Percentiles rank a stretch among this genome's conserved stretches.
These are phyloP conservation scores for Mesorhabditis spiculigera DNA, from an alignment of 2,888 invertebrate species.

Conservation along the genomic window DNA sequence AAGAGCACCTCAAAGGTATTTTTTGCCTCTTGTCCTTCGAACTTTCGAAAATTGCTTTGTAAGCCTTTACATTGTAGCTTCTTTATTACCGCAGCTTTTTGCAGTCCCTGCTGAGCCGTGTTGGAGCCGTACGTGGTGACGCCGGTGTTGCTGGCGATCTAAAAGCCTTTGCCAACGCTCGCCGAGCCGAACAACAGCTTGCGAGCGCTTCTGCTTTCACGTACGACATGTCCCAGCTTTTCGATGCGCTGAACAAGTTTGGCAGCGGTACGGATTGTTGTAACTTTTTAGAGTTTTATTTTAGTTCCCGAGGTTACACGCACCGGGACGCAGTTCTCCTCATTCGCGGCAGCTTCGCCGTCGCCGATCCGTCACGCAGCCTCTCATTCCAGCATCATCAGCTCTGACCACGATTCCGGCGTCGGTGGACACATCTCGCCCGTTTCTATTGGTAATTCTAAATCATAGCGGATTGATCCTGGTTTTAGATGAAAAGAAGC, in stretches of 20 bases:
- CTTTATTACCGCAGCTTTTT: background rate
- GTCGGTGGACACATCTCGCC: slow-evolving; percentile 6
- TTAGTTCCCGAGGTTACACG: background rate
- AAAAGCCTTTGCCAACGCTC: background rate
- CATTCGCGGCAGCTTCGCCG: background rate
- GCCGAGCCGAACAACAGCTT: background rate
- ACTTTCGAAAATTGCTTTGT: no score
- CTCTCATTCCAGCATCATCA: slow-evolving; percentile 3
- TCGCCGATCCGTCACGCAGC: background rate
- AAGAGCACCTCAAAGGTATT: background rate
- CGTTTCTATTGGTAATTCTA: background rate
- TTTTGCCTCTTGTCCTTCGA: background rate
- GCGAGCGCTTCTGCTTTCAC: slow-evolving; percentile 8
- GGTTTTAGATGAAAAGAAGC: slow-evolving; percentile 32
- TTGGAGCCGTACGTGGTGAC: background rate
- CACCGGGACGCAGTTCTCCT: background rate
- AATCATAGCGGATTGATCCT: background rate
- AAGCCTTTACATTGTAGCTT: background rate
- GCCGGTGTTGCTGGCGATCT: background rate
- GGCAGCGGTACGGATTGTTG: slow-evolving; percentile 12
- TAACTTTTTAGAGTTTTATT: background rate
- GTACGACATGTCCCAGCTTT: slow-evolving; percentile 13
- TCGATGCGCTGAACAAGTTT: slow-evolving; percentile 10
- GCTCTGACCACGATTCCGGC: background rate
- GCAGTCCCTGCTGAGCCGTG: background rate